phyloP scores from a whole-genome alignment of 2,797 vertebrate species.

The Acestrorhynchus altus region DNA sequence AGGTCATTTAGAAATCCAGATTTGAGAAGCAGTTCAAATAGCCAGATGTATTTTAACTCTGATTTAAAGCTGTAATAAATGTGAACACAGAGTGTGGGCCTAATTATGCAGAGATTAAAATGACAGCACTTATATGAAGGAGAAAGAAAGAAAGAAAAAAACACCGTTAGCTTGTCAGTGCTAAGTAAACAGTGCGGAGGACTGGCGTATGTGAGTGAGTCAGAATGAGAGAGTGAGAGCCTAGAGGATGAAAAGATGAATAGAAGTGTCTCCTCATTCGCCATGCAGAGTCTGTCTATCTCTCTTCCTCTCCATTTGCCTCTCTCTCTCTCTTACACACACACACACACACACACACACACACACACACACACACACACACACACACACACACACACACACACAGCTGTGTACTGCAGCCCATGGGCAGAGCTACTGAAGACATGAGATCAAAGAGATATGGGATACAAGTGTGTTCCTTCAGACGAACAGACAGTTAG shows the following conservation, averaged over 20 bases:
- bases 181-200: slow-evolving; percentile 1
- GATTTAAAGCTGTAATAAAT: background rate
- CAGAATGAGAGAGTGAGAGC: slow-evolving; percentile 32
- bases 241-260: background rate
- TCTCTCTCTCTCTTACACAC: no score
- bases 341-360: no score
- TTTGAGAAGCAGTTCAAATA: background rate
- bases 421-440: background rate
- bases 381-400: no score
- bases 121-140: background rate
- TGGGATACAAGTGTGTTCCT: background rate
- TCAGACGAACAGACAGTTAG: background rate
- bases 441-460: background rate
- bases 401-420: background rate
- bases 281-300: background rate
- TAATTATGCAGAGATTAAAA: background rate
- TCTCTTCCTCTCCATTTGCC: background rate
- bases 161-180: background rate
- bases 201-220: slow-evolving; percentile 26
- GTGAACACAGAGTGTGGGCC: background rate
- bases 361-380: no score
- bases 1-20: background rate
- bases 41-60: background rate
- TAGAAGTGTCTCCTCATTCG: background rate
- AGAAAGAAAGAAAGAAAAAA: background rate